Percentiles rank a stretch among this genome's conserved stretches.
These are phyloP conservation scores for Tragelaphus imberbis DNA, from an alignment of 2,113 vertebrate species.

Conservation along the genomic window DNA sequence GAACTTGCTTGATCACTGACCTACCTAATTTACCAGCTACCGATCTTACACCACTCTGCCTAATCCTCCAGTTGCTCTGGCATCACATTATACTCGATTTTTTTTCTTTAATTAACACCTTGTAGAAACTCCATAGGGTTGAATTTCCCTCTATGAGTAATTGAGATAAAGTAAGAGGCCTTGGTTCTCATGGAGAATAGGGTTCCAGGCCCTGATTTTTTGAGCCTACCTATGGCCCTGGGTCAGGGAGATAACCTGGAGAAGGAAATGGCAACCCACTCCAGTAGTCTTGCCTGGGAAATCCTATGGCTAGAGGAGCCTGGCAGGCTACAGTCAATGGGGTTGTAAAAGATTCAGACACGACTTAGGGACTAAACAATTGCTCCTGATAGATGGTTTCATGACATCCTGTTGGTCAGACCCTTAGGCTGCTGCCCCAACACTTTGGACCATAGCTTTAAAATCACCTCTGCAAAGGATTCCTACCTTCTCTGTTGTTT, in stretches of 20 bases:
- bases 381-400: not conserved
- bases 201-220: not conserved
- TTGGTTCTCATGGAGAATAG: not conserved
- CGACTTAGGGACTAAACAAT: not conserved
- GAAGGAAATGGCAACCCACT: not conserved
- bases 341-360: not conserved
- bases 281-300: not conserved
- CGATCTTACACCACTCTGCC: not conserved
- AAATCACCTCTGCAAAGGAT: not conserved
- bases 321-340: not conserved
- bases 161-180: not conserved
- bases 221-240: not conserved
- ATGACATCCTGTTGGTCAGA: not conserved
- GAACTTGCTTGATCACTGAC: not conserved
- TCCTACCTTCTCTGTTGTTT: not conserved
- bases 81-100: not conserved
- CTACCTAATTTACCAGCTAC: not conserved
- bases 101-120: not conserved
- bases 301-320: not conserved
- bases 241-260: not conserved
- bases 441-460: not conserved
- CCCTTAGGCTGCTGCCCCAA: not conserved
- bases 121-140: not conserved
- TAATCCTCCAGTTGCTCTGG: not conserved
- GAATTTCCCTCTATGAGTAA: not conserved